Conservation (phyloP, 1,140 invertebrate genomes). For the Heterodera schachtii region DNA sequence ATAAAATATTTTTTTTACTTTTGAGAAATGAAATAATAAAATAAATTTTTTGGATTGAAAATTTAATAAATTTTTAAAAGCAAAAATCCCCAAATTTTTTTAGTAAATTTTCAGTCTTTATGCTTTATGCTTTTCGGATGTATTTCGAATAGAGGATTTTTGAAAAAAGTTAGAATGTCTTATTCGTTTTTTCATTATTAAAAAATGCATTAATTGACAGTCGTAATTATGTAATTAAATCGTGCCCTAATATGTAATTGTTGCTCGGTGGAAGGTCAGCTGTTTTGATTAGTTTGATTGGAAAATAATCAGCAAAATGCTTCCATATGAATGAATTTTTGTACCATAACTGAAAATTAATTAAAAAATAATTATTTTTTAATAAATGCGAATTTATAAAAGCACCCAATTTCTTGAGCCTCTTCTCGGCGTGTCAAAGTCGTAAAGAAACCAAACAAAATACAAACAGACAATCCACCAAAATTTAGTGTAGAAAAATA, state of each 20-base stretch:
- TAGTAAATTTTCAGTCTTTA: too few species aligned
- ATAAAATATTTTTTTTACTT: too few species aligned
- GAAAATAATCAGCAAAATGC: constrained; percentile 68
- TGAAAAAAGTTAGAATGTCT: too few species aligned
- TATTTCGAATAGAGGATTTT: too few species aligned
- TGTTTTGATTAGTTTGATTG: constrained; percentile 68
- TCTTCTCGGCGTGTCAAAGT: constrained; percentile 51
- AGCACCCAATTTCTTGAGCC: constrained; percentile 59
- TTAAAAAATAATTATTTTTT: neutral
- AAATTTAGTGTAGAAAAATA: constrained; percentile 54
- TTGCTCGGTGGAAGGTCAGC: constrained; percentile 67
- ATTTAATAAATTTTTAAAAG: too few species aligned
- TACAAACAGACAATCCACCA: constrained; percentile 55
- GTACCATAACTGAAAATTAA: constrained; percentile 34
- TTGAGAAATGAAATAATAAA: too few species aligned
- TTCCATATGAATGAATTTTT: constrained; percentile 55
- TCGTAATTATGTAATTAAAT: constrained; percentile 62
- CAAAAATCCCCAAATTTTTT: too few species aligned
- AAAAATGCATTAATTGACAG: neutral
- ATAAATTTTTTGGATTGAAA: too few species aligned
- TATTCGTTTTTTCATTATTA: too few species aligned
- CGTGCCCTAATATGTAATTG: constrained; percentile 68
- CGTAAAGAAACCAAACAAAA: constrained; percentile 57
- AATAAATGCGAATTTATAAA: neutral
- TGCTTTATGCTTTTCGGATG: too few species aligned